Base-by-base conservation (phyloP, 2,797 vertebrate species). In the Clarias laeviceps region DNA sequence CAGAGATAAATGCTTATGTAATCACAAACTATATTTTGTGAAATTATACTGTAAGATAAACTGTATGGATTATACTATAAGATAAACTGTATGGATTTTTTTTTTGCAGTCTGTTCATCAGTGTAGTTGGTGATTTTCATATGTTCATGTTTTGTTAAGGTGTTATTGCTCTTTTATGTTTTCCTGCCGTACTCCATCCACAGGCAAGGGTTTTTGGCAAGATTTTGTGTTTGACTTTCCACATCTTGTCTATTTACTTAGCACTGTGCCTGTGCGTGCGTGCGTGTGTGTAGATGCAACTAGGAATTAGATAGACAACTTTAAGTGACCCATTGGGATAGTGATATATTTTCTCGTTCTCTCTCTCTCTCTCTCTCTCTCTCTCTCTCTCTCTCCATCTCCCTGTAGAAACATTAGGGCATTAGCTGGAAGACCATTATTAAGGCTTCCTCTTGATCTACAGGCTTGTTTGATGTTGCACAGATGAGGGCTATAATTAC, bases 401-500 rank as follows among this genome's bases (percentile, higher is more conserved):
- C 40, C 5, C 11, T 73, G 40, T 50, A 6, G 37, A 45, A 61
- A 34, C 74, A 78, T 78, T 78, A 82, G 64, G 20, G 37, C 82
- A 77, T 84, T 77, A 61, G 34, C 59, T 69, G 18, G 8, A 50
- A 69, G 34, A 69, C 61, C 9, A 64, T 84, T 64, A 56, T 77
- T 61, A 70, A 80, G 74, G 82, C 20, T 72, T 65, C 40, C 56
- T 82, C 68, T 76, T 68, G 86, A 22, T 37, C 32, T 80, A 7
- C 66, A 37, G 37, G 69, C 69, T 74, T 57, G 61, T 82, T 73
- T 85, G 78, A 79, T 80, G 78, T 69, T 17, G 40, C 8, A 50
- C 84, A n/a, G 59, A 56, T 66, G 78, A 73, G 56, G 37, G 69
- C 27, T 61, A 66, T 82, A 85, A 85, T 81, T 74, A 61, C 78